Percentiles rank a stretch among this genome's conserved stretches.
Evolutionary conservation across 2,888 invertebrate species (phyloP).

Genomic region (Acleris sparsana): DNA sequence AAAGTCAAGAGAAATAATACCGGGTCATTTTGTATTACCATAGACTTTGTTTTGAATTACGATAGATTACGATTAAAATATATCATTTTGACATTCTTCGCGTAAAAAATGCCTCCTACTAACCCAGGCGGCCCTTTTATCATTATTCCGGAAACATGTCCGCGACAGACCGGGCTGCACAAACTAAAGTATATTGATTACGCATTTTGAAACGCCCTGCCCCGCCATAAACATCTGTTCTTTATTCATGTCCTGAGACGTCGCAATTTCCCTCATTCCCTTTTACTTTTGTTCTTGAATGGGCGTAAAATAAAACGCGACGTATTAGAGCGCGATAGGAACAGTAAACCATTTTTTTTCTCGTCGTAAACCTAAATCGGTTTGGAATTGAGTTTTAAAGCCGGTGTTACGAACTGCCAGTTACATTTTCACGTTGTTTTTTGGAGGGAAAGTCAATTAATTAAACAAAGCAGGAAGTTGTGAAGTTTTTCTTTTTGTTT

Average conservation of each 20-base stretch:
- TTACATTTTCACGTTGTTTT: slow-evolving; percentile 14
- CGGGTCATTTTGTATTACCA: no score
- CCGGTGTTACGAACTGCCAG: slow-evolving; percentile 14
- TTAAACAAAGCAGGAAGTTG: background rate
- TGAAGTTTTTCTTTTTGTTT: background rate
- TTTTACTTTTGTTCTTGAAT: slow-evolving; percentile 47
- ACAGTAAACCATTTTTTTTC: slow-evolving; percentile 24
- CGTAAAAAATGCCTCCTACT: background rate
- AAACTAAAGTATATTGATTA: slow-evolving; percentile 51
- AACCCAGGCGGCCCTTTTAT: slow-evolving; percentile 8
- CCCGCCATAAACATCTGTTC: slow-evolving; percentile 66
- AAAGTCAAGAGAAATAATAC: no score
- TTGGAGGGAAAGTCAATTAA: background rate
- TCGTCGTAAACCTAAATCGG: slow-evolving; percentile 20
- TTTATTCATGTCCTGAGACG: slow-evolving; percentile 62
- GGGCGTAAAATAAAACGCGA: slow-evolving; percentile 24
- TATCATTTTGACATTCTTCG: background rate
- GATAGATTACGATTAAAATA: background rate
- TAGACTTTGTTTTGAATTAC: no score
- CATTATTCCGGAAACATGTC: slow-evolving; percentile 28
- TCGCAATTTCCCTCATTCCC: slow-evolving; percentile 52
- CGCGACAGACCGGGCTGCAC: slow-evolving; percentile 19
- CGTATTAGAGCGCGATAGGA: slow-evolving; percentile 16
- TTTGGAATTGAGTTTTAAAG: slow-evolving; percentile 25
- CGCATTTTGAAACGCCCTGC: slow-evolving; percentile 56